A percentile compares a stretch with the other conserved stretches of the same genome.
phyloP scores from a whole-genome alignment of 2,888 invertebrate genomes.

The Pantelozetes paolii region DNA sequence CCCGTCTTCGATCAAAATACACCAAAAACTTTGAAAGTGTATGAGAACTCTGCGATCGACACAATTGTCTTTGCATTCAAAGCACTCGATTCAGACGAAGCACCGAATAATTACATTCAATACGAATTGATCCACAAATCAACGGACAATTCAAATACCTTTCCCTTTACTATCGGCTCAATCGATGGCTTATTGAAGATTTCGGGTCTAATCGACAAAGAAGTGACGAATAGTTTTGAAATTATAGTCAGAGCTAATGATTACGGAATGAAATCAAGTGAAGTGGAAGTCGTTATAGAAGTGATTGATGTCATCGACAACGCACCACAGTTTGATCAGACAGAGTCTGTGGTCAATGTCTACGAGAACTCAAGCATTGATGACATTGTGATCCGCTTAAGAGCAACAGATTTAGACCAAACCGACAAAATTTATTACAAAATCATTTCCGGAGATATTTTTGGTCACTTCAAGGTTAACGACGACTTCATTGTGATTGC shows the following conservation, averaged over 20 bases:
- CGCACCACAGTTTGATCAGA: conserved; percentile 74
- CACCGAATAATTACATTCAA: conserved; percentile 83
- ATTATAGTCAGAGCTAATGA: conserved; percentile 76
- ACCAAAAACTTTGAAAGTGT: conserved; percentile 62
- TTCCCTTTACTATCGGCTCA: conserved; percentile 70
- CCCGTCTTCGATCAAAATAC: conserved; percentile 75
- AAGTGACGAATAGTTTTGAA: conserved; percentile 68
- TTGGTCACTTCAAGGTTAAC: conserved; percentile 83
- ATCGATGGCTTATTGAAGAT: conserved; percentile 82
- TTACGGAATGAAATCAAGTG: conserved; percentile 70
- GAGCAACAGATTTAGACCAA: conserved; percentile 58
- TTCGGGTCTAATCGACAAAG: conserved; percentile 78
- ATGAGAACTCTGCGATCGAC: conserved; percentile 76
- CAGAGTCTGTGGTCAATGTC: conserved; percentile 81
- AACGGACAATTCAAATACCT: background rate
- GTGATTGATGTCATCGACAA: conserved; percentile 86
- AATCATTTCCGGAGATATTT: conserved; percentile 80
- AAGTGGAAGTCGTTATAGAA: conserved; percentile 65
- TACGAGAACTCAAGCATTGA: conserved; percentile 92
- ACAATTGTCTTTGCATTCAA: conserved; percentile 83
- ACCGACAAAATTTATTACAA: conserved; percentile 90
- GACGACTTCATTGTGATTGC: conserved; percentile 73
- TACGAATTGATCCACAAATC: conserved; percentile 62
- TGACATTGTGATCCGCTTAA: conserved; percentile 74
- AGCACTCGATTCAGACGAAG: conserved; percentile 83